phyloP scores from a whole-genome alignment of 2,888 invertebrate genomes.

The Petrolisthes cinctipes region DNA sequence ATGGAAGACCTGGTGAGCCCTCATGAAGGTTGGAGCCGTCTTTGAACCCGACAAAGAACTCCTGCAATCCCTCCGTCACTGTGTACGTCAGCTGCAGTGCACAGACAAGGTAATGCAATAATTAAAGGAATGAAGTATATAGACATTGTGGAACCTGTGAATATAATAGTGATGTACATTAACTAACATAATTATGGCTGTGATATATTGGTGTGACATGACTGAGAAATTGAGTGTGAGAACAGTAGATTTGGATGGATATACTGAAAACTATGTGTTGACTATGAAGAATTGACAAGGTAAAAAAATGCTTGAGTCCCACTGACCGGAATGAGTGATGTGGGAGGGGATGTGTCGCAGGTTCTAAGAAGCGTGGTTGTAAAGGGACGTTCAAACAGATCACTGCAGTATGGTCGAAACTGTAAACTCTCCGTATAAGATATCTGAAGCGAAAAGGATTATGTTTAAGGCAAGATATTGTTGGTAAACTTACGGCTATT shows the following conservation, averaged over 20 bases:
- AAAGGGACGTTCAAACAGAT: constrained; percentile 27
- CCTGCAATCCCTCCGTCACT: neutral
- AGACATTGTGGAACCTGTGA: too few species aligned
- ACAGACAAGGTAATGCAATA: neutral
- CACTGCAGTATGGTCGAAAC: constrained; percentile 22
- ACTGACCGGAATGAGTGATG: neutral
- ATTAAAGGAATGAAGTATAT: too few species aligned
- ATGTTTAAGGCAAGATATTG: too few species aligned
- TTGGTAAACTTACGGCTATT: neutral
- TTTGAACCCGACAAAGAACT: constrained; percentile 10
- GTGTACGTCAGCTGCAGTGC: constrained; percentile 14
- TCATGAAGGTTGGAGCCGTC: neutral
- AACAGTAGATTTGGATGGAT: too few species aligned
- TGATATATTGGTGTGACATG: too few species aligned
- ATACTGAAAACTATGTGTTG: too few species aligned
- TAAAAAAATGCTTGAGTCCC: too few species aligned
- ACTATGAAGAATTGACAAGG: too few species aligned
- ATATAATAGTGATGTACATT: too few species aligned
- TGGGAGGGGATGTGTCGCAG: constrained; percentile 10
- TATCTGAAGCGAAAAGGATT: neutral
- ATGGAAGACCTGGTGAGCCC: neutral
- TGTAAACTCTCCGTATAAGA: neutral
- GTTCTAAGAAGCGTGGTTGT: neutral
- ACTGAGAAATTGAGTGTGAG: too few species aligned
- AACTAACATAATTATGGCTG: too few species aligned